Evolutionary conservation across 2,888 invertebrate species (phyloP).

Genomic region (Argynnis bischoffii): DNA sequence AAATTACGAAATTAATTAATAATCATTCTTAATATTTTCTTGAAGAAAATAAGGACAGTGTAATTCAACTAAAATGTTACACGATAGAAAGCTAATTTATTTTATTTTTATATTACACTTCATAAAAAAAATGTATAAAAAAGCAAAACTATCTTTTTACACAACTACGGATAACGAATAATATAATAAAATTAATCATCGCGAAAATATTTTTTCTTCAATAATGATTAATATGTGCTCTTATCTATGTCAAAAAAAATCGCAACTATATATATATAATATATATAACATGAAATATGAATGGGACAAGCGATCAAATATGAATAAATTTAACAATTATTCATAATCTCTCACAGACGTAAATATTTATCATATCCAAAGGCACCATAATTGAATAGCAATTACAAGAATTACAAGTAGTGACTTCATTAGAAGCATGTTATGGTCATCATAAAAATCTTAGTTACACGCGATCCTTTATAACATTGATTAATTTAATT

Average conservation of each 20-base stretch:
- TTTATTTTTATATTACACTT: too few species aligned
- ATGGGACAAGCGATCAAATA: not conserved
- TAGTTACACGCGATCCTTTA: slow-evolving; percentile 36
- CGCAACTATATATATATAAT: too few species aligned
- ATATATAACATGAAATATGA: slow-evolving; percentile 1
- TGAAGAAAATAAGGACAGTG: too few species aligned
- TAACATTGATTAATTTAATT: slow-evolving; percentile 53
- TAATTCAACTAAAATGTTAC: too few species aligned
- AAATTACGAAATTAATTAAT: too few species aligned
- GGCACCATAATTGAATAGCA: not conserved
- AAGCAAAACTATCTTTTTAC: too few species aligned
- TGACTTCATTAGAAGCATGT: slow-evolving; percentile 25
- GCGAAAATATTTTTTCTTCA: too few species aligned
- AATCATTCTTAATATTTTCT: too few species aligned
- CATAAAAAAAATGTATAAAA: too few species aligned
- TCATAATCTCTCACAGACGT: not conserved
- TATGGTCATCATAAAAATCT: slow-evolving; percentile 20
- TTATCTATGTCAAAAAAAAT: not conserved
- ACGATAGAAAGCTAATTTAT: too few species aligned
- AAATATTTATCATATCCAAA: not conserved
- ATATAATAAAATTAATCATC: too few species aligned
- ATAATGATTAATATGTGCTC: not conserved
- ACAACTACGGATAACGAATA: too few species aligned
- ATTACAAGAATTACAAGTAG: slow-evolving; percentile 8
- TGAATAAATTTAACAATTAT: slow-evolving; percentile 9